Evolutionary conservation across 2,797 vertebrate genomes (phyloP).

Genomic region (Betta splendens): DNA sequence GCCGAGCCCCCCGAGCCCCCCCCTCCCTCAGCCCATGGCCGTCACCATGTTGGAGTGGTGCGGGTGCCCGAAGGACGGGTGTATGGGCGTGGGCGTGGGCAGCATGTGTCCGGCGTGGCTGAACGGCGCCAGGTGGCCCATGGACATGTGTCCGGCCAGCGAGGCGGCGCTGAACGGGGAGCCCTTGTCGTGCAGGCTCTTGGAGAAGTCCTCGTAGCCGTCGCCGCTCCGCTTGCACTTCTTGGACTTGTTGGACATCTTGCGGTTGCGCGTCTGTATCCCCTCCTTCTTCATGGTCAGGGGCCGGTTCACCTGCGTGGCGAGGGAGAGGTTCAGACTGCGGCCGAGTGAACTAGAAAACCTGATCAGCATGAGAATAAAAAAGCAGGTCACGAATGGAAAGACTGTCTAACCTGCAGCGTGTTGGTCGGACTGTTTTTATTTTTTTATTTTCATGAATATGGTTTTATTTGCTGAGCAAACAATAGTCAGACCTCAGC

Average conservation of each 20-base stretch:
- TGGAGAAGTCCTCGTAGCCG: constrained; percentile 92
- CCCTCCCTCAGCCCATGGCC: constrained; percentile 89
- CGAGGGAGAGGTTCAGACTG: constrained; percentile 16
- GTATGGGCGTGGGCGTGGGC: constrained; percentile 93
- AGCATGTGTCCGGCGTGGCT: constrained; percentile 95
- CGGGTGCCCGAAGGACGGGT: constrained; percentile 92
- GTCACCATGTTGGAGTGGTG: constrained; percentile 97
- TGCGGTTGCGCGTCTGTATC: constrained; percentile 97
- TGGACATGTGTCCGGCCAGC: constrained; percentile 89
- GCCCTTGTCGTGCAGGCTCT: constrained; percentile 91
- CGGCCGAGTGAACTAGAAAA: background rate
- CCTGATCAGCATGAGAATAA: background rate
- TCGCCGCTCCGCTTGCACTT: constrained; percentile 89
- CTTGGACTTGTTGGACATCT: constrained; percentile 99
- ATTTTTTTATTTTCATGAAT: background rate
- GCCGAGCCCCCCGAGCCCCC: constrained; percentile 15
- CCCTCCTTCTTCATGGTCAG: constrained; percentile 99
- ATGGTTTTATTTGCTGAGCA: background rate
- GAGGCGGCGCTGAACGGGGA: constrained; percentile 89
- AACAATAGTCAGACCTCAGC: background rate
- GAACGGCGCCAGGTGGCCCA: constrained; percentile 91
- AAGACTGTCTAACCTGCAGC: no score
- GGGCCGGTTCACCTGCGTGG: constrained; percentile 93
- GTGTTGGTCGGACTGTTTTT: no score
- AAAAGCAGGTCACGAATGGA: no score